Evolutionary conservation across 2,797 vertebrate species (phyloP).

Genomic region (Cryptoprocta ferox): DNA sequence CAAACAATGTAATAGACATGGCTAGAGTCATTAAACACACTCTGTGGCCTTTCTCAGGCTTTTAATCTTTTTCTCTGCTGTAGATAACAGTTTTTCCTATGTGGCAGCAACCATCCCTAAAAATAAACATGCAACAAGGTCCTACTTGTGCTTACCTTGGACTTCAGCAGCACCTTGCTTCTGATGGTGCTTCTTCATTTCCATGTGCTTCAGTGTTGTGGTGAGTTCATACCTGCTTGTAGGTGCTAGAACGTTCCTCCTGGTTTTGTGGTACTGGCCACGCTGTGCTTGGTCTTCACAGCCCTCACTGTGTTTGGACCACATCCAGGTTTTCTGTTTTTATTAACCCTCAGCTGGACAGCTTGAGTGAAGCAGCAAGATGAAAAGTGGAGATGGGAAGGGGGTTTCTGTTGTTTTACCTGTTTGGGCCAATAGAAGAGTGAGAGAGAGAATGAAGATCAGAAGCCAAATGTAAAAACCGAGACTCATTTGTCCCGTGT

Average conservation of each 20-base stretch:
- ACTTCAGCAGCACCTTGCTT: conserved; percentile 14
- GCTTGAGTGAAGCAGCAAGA: conserved; percentile 54
- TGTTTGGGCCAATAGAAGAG: conserved; percentile 57
- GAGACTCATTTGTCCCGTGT: conserved; percentile 17
- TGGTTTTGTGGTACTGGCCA: background rate
- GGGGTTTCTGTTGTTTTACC: conserved; percentile 64
- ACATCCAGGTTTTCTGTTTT: conserved; percentile 41
- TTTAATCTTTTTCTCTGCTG: conserved; percentile 47
- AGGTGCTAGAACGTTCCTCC: background rate
- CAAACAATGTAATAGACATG: background rate
- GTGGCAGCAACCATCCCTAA: background rate
- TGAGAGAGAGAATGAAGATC: background rate
- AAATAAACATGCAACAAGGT: background rate
- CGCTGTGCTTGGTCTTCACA: background rate
- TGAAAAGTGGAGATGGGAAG: conserved; percentile 48
- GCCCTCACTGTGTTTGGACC: background rate
- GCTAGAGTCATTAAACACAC: background rate
- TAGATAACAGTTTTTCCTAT: conserved; percentile 22
- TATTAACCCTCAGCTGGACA: conserved; percentile 2
- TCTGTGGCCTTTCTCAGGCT: background rate
- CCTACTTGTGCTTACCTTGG: conserved; percentile 54
- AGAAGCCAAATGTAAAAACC: conserved; percentile 34
- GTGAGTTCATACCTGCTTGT: conserved; percentile 55
- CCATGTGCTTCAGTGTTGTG: background rate
- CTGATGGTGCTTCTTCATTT: background rate